A percentile compares a stretch with the other conserved stretches of the same genome.
Evolutionary conservation across 2,888 invertebrate genomes (phyloP).

Genomic region (Nephrotoma guestfalica): DNA sequence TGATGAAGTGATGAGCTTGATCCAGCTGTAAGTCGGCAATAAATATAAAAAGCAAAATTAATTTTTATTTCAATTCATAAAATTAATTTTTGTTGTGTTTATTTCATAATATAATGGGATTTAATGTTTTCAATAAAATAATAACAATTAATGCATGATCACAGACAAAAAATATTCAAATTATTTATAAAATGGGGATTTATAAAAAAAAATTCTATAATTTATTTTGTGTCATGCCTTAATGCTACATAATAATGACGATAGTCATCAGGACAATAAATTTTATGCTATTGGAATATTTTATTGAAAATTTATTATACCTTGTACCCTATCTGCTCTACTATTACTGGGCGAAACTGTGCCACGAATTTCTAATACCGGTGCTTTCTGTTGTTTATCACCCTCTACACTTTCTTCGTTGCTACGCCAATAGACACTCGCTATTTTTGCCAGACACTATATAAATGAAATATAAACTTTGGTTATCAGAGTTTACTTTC

Average conservation of each 20-base stretch:
- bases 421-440: conserved; percentile 54
- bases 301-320: conserved; percentile 24
- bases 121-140: background rate
- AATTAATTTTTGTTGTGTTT: background rate
- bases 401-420: conserved; percentile 63
- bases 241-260: background rate
- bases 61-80: background rate
- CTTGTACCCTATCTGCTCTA: conserved; percentile 55
- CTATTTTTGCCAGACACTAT: conserved; percentile 52
- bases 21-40: background rate
- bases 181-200: background rate
- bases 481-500: too few relatives aligned
- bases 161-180: background rate
- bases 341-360: conserved; percentile 39
- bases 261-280: background rate
- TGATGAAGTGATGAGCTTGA: conserved; percentile 2
- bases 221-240: background rate
- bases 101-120: background rate
- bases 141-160: background rate
- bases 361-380: conserved; percentile 54
- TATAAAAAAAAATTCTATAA: background rate
- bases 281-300: background rate
- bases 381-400: conserved; percentile 47
- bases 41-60: background rate
- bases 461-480: background rate